Conservation (phyloP, 2,113 vertebrate species). For the Promerops cafer region DNA sequence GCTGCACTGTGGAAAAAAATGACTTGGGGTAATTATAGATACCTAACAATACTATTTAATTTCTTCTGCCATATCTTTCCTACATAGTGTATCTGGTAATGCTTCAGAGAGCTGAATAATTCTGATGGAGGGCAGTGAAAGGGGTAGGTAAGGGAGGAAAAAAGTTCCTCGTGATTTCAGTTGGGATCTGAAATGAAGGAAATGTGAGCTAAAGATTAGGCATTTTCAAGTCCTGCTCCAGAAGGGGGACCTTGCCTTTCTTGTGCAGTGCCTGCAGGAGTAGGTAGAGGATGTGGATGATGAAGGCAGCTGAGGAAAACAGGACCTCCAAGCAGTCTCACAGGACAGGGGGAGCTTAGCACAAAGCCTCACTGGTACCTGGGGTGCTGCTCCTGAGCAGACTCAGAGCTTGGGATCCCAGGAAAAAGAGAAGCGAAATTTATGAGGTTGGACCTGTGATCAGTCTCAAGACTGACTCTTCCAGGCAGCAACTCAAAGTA, state of each 20-base stretch:
- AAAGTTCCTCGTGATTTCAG: not conserved
- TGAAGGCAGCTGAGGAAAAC: not conserved
- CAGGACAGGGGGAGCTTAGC: not conserved
- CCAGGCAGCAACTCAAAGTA: not conserved
- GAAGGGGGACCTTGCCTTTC: not conserved
- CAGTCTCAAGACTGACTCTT: rapidly evolving
- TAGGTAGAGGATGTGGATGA: not conserved
- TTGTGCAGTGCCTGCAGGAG: not conserved
- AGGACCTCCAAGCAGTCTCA: not conserved
- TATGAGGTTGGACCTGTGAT: not conserved
- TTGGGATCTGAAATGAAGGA: not conserved
- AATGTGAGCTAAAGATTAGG: not conserved
- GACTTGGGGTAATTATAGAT: slow-evolving; percentile 44
- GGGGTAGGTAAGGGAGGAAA: not conserved
- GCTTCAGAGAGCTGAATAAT: slow-evolving; percentile 19
- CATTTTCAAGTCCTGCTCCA: not conserved
- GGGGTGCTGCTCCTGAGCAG: not conserved
- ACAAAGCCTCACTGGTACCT: not conserved
- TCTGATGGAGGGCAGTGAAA: not conserved
- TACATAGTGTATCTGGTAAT: not conserved
- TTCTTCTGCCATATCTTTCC: slow-evolving; percentile 34
- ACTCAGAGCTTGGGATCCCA: not conserved
- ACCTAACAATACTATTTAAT: slow-evolving; percentile 60
- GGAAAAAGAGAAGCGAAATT: not conserved
- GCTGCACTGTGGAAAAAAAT: slow-evolving; percentile 45